Conservation (phyloP, 2,113 vertebrate species). For the Peromyscus polionotus region DNA sequence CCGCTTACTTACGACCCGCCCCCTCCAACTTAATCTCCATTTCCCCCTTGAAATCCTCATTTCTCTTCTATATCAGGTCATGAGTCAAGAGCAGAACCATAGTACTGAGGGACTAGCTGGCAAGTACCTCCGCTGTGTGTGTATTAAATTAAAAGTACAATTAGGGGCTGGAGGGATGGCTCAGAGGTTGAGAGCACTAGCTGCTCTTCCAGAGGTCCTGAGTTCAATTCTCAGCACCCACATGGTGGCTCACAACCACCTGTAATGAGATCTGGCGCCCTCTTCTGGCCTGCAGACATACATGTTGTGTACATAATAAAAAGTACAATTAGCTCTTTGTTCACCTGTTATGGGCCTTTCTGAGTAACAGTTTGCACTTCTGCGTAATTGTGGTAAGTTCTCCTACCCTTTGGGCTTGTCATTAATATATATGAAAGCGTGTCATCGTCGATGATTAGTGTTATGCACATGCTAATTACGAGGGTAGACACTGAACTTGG, state of each 20-base stretch:
- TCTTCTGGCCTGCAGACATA: no score
- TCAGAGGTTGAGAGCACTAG: no score
- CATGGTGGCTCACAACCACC: no score
- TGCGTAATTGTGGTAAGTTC: slow-evolving; percentile 29
- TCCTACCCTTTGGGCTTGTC: slow-evolving; percentile 22
- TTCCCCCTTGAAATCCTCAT: slow-evolving; percentile 14
- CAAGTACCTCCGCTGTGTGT: neutral
- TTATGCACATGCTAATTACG: slow-evolving; percentile 42
- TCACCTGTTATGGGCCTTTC: slow-evolving; percentile 1
- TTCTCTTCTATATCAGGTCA: neutral
- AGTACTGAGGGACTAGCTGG: neutral
- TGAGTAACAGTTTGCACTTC: slow-evolving; percentile 37
- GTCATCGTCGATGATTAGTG: slow-evolving; percentile 48
- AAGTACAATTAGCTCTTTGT: slow-evolving; percentile 37
- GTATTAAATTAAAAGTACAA: neutral
- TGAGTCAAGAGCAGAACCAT: slow-evolving; percentile 18
- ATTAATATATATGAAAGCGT: neutral
- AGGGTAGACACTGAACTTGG: slow-evolving; percentile 32
- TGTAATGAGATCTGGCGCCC: no score
- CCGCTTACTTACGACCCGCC: neutral
- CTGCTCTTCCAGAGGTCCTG: no score
- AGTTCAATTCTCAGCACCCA: no score
- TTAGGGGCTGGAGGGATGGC: neutral
- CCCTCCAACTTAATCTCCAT: neutral
- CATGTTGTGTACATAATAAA: neutral